phyloP scores from a whole-genome alignment of 2,797 vertebrate genomes.

The Gastrophryne carolinensis region DNA sequence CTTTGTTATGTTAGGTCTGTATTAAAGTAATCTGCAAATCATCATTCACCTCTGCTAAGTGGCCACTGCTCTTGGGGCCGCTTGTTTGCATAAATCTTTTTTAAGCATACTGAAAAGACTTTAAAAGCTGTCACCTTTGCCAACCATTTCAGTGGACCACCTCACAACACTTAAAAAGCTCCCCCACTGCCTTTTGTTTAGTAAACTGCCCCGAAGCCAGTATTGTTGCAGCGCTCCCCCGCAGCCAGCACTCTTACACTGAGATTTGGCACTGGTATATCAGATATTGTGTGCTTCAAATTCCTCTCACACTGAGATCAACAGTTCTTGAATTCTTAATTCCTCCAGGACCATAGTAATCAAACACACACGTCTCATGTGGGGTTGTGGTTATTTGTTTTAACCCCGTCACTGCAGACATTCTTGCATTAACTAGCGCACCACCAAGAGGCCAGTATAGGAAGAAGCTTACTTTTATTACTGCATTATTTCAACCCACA shows the following conservation, averaged over 20 bases:
- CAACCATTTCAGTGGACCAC: constrained; percentile 26
- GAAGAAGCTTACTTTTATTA: background rate
- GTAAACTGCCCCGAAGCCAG: constrained; percentile 27
- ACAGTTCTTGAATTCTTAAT: constrained; percentile 51
- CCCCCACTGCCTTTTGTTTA: constrained; percentile 37
- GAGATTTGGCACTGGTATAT: constrained; percentile 43
- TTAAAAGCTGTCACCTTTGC: background rate
- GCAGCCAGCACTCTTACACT: constrained; percentile 35
- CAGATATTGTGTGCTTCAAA: constrained; percentile 48
- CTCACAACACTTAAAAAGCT: constrained; percentile 23
- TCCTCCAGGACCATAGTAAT: constrained; percentile 41
- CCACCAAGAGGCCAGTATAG: background rate
- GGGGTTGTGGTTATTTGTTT: constrained; percentile 42
- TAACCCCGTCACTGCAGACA: constrained; percentile 27
- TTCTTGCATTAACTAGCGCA: constrained; percentile 19
- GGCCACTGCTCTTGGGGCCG: background rate
- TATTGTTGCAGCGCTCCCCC: constrained; percentile 40
- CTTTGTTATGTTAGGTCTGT: too few relatives aligned
- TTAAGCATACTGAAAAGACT: background rate
- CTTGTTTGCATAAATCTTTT: background rate
- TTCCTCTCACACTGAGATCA: constrained; percentile 50
- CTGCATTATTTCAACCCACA: background rate
- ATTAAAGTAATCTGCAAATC: background rate
- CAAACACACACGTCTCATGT: constrained; percentile 50
- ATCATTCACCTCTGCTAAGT: background rate